These are phyloP conservation scores for Mixornis gularis DNA, from an alignment of 2,113 vertebrate genomes.

Conservation along the genomic window DNA sequence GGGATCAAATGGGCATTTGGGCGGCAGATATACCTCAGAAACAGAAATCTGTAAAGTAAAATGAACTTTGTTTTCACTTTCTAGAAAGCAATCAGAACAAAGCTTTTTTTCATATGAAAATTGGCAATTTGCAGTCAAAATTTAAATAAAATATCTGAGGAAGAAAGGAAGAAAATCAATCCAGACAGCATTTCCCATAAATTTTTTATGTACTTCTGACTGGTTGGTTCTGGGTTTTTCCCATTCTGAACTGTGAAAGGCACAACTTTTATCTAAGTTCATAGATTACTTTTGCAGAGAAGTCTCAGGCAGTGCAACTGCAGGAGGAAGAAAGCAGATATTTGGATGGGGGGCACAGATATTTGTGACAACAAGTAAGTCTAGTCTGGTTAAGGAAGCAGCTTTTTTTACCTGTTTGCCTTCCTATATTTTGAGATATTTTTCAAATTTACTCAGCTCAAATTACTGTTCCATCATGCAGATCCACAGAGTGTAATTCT, in stretches of 20 bases:
- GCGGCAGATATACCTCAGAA: background rate
- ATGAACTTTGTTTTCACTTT: background rate
- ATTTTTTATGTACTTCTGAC: background rate
- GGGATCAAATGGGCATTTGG: background rate
- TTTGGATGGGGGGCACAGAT: background rate
- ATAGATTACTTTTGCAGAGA: background rate
- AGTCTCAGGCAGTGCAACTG: background rate
- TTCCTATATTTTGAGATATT: background rate
- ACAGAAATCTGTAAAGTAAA: background rate
- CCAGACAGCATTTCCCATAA: background rate
- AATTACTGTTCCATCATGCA: background rate
- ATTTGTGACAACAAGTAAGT: background rate
- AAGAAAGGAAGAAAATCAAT: background rate
- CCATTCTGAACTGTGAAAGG: background rate
- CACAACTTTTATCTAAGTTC: background rate
- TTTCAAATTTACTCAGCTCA: background rate
- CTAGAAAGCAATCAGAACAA: background rate
- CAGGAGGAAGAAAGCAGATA: background rate
- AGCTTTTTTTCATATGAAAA: background rate
- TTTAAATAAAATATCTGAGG: background rate
- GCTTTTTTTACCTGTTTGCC: background rate
- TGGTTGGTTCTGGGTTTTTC: background rate
- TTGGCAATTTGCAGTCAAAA: background rate
- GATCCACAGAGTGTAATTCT: background rate
- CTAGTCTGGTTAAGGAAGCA: background rate